Base-by-base conservation (phyloP, 64 coral and sea anemone species). In the Stylophora pistillata region DNA sequence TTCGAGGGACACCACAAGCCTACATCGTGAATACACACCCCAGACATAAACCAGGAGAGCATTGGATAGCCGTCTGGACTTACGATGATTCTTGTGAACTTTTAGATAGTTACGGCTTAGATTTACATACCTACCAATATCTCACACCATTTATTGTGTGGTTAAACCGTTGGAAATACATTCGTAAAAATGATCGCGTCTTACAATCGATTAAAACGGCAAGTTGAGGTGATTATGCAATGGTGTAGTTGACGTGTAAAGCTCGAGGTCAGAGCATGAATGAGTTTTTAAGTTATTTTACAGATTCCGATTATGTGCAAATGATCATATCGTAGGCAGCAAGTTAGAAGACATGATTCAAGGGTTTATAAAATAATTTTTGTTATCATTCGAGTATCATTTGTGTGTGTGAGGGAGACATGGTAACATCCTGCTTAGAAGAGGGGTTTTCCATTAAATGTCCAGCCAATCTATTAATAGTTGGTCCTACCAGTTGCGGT, bases 61-160 rank as follows among this genome's bases (percentile, higher is more conserved):
- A 47, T 47, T 47, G 3, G 1, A 47, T 47, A 47, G 86, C 72
- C 52, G 12, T 88, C 11, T 77, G 81, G 81, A 85, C 81, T 9
- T 6, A 85, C 0, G 6, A 4, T 7, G 27, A 41, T 9, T 9
- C 41, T 0, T 71, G 81, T 27, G 33, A 85, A 85, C 2, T 85
- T 15, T n/a, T 78, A 26, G 41, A 78, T 41, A 78, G 37, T 47
- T 47, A 47, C 7, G 37, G 3, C 7, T 47, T 47, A 47, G 3
- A 3, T 47, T 1, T 47, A 47, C 3, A 3, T 4, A 47, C 37
- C 7, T 47, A 47, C 7, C 3, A 47, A 47, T 47, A 4, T 47
- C 37, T 47, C 3, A 47, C 37, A 47, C 37, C 37, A 47, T 47
- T 47, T 7, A 47, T 47, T 47, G 37, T 47, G 7, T 47, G 37